Base-by-base conservation (phyloP, 2,888 invertebrate genomes). In the Stenoptilia bipunctidactyla region DNA sequence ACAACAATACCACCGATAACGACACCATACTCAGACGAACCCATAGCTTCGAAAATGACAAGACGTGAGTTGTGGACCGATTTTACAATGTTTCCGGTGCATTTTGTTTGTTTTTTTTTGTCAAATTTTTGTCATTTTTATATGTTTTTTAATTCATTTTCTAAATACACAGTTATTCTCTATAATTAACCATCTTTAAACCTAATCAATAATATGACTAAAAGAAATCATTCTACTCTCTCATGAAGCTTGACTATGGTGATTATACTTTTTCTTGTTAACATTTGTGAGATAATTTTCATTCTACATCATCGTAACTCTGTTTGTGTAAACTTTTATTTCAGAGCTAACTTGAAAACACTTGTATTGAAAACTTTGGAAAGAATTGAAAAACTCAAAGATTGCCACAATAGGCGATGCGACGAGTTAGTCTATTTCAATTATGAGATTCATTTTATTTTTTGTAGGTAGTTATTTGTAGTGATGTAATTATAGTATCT, bases 1-100 rank as follows among this genome's bases (percentile, higher is more conserved):
- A 64, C 5, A 73, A 69, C 48, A 73, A 71, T 46, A 53, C 63
- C 12, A 55, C 61, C 10, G 75, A 75, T 45, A 75, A 60, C 45
- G 79, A 79, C 39, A 73, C 73, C 5, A 71, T 91, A 49, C 82
- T 94, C 45, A 87, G 93, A 68, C 87, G 94, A 68, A 92, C 93
- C 36, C 92, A 93, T 67, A 94, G 94, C 79, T 93, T 93, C 67
- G 93, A 94, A 72, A 91, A 92, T 59, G 94, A 94, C 70, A 92
- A 92, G 82, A 92, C 91, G 94, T 94, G 85, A 89, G 92, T 91
- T 39, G 14, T 27, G n/a, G n/a, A 36, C 43, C 44, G 45, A 49
- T 45, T 50, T 52, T 45, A 39, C 3, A 8, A 3, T 20, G 3
- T 20, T 20, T 5, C 14, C 15, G 39, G 47, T 49, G 52, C 49